These are phyloP conservation scores for Hyles lineata DNA, from an alignment of 2,888 invertebrate genomes.

Conservation along the genomic window DNA sequence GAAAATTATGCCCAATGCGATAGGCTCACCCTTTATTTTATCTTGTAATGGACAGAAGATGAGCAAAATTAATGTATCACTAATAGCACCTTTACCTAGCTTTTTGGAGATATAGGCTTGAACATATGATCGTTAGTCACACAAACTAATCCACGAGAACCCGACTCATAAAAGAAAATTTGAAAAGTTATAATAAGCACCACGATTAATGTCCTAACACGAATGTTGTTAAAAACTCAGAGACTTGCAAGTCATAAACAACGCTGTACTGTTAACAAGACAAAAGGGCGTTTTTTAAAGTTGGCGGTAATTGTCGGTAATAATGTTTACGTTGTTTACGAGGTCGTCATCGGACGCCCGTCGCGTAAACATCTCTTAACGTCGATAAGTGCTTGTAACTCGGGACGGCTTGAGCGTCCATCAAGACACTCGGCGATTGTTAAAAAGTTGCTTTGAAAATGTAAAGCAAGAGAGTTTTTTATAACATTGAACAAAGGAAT, in stretches of 20 bases:
- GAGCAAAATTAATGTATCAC: no score
- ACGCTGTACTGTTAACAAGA: background rate
- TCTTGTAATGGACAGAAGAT: no score
- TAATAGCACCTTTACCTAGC: no score
- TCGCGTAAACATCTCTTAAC: background rate
- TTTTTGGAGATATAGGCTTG: no score
- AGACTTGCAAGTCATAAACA: slow-evolving; percentile 2
- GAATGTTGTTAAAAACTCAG: background rate
- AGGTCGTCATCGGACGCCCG: background rate
- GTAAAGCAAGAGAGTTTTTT: background rate
- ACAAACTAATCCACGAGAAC: background rate
- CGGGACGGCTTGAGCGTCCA: background rate
- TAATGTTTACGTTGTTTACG: slow-evolving; percentile 4
- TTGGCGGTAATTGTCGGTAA: slow-evolving; percentile 3
- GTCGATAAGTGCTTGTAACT: background rate
- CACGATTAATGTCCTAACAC: background rate
- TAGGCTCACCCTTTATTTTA: no score
- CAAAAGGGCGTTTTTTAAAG: slow-evolving; percentile 1
- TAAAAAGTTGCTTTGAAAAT: background rate
- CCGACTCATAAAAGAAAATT: background rate
- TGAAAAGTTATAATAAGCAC: background rate
- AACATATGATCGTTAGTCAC: no score
- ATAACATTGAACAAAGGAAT: background rate
- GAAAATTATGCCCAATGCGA: no score
- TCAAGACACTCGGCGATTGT: background rate